These are phyloP conservation scores for Archips crataeganus DNA, from an alignment of 2,888 invertebrate species.

Conservation along the genomic window DNA sequence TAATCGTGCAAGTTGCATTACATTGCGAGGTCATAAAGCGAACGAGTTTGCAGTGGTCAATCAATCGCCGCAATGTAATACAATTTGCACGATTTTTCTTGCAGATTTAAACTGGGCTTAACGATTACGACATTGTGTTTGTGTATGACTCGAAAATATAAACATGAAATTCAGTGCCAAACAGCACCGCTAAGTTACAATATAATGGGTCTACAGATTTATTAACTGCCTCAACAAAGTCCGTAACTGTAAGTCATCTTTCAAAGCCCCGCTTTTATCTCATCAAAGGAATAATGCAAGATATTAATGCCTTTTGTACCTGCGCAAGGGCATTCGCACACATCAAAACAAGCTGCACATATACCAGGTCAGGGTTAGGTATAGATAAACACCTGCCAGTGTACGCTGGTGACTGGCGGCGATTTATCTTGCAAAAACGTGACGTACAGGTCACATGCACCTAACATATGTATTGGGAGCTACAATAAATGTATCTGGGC, in stretches of 20 bases:
- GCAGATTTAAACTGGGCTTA: no score
- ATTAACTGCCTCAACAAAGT: background rate
- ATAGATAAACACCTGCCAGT: conserved; percentile 26
- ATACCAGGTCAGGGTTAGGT: conserved; percentile 35
- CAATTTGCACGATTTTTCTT: no score
- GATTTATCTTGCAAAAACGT: conserved; percentile 37
- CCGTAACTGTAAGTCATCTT: background rate
- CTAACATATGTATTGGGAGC: conserved; percentile 38
- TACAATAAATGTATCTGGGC: conserved; percentile 31
- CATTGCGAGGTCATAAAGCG: no score
- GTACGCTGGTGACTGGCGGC: conserved; percentile 16
- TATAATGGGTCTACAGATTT: no score
- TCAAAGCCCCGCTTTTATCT: background rate
- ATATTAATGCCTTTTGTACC: conserved; percentile 18
- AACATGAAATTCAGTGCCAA: no score
- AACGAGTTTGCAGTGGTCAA: no score
- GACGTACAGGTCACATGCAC: conserved; percentile 25
- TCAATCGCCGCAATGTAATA: no score
- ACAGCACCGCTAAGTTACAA: no score
- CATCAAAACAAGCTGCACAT: conserved; percentile 19
- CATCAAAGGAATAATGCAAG: conserved; percentile 13
- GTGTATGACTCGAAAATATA: no score
- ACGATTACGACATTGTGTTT: no score
- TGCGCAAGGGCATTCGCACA: conserved; percentile 27
- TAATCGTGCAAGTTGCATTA: no score